Conservation (phyloP, 1,140 invertebrate genomes). For the Brachionus plicatilis region DNA sequence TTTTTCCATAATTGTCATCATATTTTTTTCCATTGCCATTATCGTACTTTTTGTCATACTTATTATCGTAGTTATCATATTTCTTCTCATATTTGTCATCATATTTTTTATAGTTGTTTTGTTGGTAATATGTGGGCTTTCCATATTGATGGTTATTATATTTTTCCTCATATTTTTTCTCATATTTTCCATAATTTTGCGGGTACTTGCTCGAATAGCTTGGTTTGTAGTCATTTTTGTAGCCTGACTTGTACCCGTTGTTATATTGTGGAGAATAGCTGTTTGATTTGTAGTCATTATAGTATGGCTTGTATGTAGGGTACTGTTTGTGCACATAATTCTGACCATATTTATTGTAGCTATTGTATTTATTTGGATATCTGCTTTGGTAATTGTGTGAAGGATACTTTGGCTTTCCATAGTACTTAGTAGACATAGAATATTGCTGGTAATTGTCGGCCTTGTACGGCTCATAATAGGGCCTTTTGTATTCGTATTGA, state of each 20-base stretch:
- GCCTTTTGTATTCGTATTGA: neutral
- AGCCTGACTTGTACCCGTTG: neutral
- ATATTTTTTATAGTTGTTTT: neutral
- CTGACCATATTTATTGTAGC: neutral
- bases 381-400: neutral
- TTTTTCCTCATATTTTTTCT: neutral
- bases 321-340: neutral
- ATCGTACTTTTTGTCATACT: neutral
- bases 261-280: neutral
- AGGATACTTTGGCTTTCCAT: neutral
- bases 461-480: neutral
- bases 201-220: neutral
- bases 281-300: neutral
- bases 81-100: slow-evolving; percentile 7
- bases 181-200: neutral
- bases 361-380: neutral
- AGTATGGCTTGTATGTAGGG: neutral
- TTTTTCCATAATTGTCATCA: neutral
- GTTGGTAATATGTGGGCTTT: neutral
- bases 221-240: neutral
- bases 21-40: neutral
- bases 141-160: neutral
- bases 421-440: neutral
- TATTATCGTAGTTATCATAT: neutral
- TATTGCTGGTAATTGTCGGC: slow-evolving; percentile 15